Evolutionary conservation across 53 echinoderm and acorn worm species (phyloP).

Genomic region (Arbacia lixula): DNA sequence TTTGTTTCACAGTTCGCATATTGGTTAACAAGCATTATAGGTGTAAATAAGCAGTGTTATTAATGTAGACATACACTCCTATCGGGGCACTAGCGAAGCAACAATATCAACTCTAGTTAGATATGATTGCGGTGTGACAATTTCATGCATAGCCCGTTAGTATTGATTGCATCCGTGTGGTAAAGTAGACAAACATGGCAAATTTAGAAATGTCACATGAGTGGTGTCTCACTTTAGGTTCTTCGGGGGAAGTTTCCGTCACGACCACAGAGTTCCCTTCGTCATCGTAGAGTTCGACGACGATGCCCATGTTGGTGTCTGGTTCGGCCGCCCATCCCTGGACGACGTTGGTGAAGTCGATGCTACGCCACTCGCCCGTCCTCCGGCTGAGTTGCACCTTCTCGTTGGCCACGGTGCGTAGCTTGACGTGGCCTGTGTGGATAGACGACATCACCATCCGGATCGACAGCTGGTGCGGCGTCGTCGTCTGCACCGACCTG

Average conservation of each 20-base stretch:
- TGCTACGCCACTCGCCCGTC: conserved; percentile 71
- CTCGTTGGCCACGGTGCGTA: conserved; percentile 39
- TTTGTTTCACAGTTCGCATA: too few relatives aligned
- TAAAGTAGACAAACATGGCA: not conserved
- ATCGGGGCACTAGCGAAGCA: too few relatives aligned
- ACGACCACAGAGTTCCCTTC: conserved; percentile 64
- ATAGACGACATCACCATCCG: conserved; percentile 50
- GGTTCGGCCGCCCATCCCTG: conserved; percentile 76
- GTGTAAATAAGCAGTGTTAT: too few relatives aligned
- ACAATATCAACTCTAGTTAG: too few relatives aligned
- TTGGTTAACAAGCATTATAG: too few relatives aligned
- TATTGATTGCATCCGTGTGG: too few relatives aligned
- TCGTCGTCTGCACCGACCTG: conserved; percentile 52
- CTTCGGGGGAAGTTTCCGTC: conserved; percentile 57
- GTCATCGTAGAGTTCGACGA: conserved; percentile 65
- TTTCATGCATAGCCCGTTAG: too few relatives aligned
- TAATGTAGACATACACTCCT: too few relatives aligned
- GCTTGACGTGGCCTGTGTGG: conserved; percentile 32
- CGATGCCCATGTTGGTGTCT: conserved; percentile 67
- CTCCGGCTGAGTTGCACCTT: conserved; percentile 59
- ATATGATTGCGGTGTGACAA: too few relatives aligned
- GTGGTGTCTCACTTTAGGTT: conserved; percentile 52
- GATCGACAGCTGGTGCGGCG: conserved; percentile 53
- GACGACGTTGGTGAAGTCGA: conserved; percentile 76
- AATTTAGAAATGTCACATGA: not conserved